Evolutionary conservation across 2,797 vertebrate genomes (phyloP).

Genomic region (Nasua narica): DNA sequence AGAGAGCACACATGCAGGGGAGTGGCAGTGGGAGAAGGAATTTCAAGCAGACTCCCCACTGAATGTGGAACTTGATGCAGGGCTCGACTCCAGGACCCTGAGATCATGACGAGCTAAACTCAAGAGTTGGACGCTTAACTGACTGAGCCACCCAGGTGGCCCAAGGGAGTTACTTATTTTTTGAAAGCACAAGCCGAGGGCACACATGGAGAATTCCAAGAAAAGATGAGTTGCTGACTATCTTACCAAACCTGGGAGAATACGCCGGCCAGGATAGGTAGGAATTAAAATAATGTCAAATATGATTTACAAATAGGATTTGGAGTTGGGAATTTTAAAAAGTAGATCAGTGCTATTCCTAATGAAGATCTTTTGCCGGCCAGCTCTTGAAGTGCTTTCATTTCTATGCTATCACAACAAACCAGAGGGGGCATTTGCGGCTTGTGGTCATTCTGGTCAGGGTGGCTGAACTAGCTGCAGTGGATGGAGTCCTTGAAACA

Average conservation of each 20-base stretch:
- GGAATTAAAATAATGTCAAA: background rate
- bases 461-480: accelerated
- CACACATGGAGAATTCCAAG: background rate
- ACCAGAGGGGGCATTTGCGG: accelerated
- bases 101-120: background rate
- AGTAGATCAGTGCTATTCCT: accelerated
- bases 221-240: background rate
- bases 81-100: background rate
- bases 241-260: background rate
- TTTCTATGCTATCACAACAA: background rate
- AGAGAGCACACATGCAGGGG: background rate
- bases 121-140: background rate
- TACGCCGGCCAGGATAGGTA: background rate
- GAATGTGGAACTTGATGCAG: background rate
- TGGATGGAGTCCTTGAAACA: accelerated
- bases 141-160: background rate
- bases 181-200: background rate
- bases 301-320: background rate
- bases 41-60: background rate
- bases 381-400: background rate
- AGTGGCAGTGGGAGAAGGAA: background rate
- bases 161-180: background rate
- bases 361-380: background rate
- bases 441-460: accelerated
- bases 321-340: background rate